Percentiles rank a stretch among this genome's conserved stretches.
phyloP scores from a whole-genome alignment of 2,888 invertebrate genomes.

The Reticulitermes lucifugus region DNA sequence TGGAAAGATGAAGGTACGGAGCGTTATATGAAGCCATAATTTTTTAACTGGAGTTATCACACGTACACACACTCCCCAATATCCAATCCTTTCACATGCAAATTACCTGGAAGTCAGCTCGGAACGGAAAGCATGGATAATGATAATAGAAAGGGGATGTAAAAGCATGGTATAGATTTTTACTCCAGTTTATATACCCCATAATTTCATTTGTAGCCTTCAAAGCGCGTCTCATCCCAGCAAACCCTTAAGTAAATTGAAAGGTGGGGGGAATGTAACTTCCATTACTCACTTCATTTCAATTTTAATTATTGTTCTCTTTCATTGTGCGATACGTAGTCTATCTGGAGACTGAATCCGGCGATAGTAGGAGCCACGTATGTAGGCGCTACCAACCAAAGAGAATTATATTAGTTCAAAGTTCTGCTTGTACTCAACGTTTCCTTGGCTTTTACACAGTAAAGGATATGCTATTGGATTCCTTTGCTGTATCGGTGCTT shows the following conservation, averaged over 20 bases:
- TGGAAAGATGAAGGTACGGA: not conserved
- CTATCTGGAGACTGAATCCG: constrained; percentile 10
- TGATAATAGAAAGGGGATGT: not conserved
- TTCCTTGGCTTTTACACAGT: too few relatives aligned
- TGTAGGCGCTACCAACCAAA: constrained; percentile 5
- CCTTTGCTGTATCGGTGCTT: too few relatives aligned
- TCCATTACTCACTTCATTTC: not conserved
- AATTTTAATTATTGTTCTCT: constrained; percentile 35
- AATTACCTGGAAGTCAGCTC: not conserved
- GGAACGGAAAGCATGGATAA: constrained; percentile 17
- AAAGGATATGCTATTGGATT: too few relatives aligned
- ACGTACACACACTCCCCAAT: not conserved
- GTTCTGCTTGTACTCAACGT: too few relatives aligned
- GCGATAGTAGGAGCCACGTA: not conserved
- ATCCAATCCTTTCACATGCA: constrained; percentile 2
- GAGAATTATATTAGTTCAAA: not conserved
- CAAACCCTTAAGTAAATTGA: constrained; percentile 13
- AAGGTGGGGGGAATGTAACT: not conserved
- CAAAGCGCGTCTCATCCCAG: constrained; percentile 14
- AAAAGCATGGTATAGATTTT: constrained; percentile 22
- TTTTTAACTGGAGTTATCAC: not conserved
- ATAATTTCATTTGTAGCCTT: constrained; percentile 25
- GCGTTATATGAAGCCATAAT: not conserved
- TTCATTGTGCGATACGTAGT: not conserved
- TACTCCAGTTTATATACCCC: constrained; percentile 16